Base-by-base conservation (phyloP, 2,888 invertebrate species). In the Muschampia plurimacula region DNA sequence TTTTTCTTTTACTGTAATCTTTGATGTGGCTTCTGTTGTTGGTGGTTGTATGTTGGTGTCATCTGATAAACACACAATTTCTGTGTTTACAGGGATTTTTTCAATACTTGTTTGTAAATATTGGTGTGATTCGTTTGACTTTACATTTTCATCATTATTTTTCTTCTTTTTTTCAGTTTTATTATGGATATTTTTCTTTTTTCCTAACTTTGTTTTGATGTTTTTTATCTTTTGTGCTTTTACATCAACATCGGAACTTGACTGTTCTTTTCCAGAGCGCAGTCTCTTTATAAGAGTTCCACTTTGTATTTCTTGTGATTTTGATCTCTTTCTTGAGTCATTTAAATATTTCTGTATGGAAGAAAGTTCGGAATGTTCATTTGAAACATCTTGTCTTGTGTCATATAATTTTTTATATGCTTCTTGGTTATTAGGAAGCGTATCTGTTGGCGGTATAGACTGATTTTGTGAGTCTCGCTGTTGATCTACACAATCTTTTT, bases 381-480 rank as follows among this genome's bases (percentile, higher is more conserved):
- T 68, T 57, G 59, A n/a, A 60, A 67, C 46, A 12, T 57, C 71
- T 57, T 65, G 39, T n/a, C 28, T 32, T 60, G 36, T 65, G 65
- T 76, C 73, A 22, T 39, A 55, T 49, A 76, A 75, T 52, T 75
- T 77, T 64, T 81, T 78, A 10, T 90, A 78, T 52, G 80, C 90
- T 82, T 94, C 93, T 78, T 89, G 93, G 77, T 94, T 94, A 76
- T 90, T 91, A 28, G 93, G 93, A 52, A 93, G 81, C 36, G 88
- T 83, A 76, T 92, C 93, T 67, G 83, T 78, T 44, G 85, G 85
- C 4, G 77, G 82, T 75, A 78, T 86, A 8, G 86, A 83, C 64
- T 73, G 76, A 72, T 81, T 84, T 76, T 84, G 76, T 44, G 74
- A 76, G 28, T 64, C 46, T 64, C 4, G 13, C n/a, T 46, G n/a